A percentile compares a stretch with the other conserved stretches of the same genome.
Conservation (phyloP, 2,888 invertebrate genomes). For the Drosophila subsilvestris region DNA sequence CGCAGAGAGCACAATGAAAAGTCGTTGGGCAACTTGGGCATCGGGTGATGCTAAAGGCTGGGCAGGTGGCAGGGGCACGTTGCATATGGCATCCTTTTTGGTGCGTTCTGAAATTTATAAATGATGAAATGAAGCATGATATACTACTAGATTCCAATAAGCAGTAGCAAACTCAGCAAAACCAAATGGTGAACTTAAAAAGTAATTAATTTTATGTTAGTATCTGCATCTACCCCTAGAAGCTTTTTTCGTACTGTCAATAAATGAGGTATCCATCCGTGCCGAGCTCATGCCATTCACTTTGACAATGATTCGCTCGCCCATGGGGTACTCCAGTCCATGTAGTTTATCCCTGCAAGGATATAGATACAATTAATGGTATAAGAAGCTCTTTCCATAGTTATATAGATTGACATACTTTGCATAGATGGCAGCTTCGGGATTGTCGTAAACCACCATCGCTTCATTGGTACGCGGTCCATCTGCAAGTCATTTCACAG, state of each 20-base stretch:
- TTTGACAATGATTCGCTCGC: slow-evolving; percentile 88
- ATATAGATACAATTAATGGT: neutral
- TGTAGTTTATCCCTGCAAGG: slow-evolving; percentile 92
- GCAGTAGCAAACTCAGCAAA: neutral
- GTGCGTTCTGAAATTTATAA: slow-evolving; percentile 69
- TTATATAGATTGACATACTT: slow-evolving; percentile 69
- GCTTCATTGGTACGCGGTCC: slow-evolving; percentile 85
- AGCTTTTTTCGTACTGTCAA: slow-evolving; percentile 74
- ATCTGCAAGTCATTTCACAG: slow-evolving; percentile 58
- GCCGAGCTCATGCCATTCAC: slow-evolving; percentile 81
- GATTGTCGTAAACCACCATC: slow-evolving; percentile 89
- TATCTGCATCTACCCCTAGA: neutral
- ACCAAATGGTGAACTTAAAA: neutral
- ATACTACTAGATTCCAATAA: neutral
- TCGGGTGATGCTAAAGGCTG: slow-evolving; percentile 88
- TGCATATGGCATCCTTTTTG: slow-evolving; percentile 85
- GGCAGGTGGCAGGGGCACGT: slow-evolving; percentile 88
- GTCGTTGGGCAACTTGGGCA: slow-evolving; percentile 87
- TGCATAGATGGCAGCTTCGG: slow-evolving; percentile 87
- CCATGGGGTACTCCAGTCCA: slow-evolving; percentile 96
- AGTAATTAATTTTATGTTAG: slow-evolving; percentile 1
- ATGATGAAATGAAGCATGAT: neutral
- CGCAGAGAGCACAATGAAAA: slow-evolving; percentile 86
- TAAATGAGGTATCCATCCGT: slow-evolving; percentile 81
- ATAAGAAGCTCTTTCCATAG: neutral